Percentiles rank a stretch among this genome's conserved stretches.
Evolutionary conservation across 2,113 vertebrate genomes (phyloP).

Genomic region (Grammomys surdaster): DNA sequence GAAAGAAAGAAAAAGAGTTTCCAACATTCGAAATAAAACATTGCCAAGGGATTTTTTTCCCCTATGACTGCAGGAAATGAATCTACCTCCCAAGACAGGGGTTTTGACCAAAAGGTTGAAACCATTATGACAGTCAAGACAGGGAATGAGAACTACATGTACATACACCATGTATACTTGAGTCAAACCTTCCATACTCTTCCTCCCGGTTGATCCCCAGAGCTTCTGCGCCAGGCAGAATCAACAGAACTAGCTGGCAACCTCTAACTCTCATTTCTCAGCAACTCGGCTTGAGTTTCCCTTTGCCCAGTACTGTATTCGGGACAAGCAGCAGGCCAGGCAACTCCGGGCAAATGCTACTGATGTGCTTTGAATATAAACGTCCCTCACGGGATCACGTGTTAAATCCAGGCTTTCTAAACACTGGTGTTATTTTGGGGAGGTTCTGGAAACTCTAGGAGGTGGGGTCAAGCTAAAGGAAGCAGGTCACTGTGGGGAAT

Average conservation of each 20-base stretch:
- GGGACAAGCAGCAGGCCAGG: not conserved
- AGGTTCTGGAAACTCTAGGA: not conserved
- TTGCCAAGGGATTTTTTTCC: not conserved
- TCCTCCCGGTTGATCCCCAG: not conserved
- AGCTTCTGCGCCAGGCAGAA: not conserved
- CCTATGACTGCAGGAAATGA: not conserved
- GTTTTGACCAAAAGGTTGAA: conserved; percentile 4
- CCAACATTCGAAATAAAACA: conserved; percentile 12
- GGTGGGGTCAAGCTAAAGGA: not conserved
- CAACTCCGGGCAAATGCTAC: not conserved
- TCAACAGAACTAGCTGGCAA: not conserved
- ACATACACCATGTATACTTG: not conserved
- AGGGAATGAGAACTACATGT: too few relatives aligned
- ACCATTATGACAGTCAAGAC: not conserved
- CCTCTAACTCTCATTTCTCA: not conserved
- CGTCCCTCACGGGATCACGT: not conserved
- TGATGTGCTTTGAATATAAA: not conserved
- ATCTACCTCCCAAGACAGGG: not conserved
- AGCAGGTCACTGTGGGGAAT: not conserved
- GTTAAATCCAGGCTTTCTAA: not conserved
- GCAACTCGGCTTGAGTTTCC: not conserved
- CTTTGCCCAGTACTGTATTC: not conserved
- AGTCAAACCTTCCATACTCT: not conserved
- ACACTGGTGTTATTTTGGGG: not conserved
- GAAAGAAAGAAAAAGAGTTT: not conserved